Conservation (phyloP, 2,113 vertebrate species). For the Lucifuga dentata region DNA sequence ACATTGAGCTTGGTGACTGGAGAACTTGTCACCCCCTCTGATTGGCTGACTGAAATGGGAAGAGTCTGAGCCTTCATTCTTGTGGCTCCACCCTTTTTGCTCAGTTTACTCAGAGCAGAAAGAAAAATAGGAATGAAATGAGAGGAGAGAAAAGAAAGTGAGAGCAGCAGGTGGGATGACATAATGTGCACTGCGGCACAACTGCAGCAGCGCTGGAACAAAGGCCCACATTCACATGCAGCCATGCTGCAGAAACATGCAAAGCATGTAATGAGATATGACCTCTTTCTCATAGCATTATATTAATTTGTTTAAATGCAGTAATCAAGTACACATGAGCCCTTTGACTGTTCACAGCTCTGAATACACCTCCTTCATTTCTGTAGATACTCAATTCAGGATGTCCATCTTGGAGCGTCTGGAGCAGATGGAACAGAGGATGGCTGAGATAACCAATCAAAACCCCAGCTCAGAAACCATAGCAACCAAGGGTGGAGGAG, state of each 20-base stretch:
- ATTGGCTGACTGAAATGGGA: slow-evolving; percentile 61
- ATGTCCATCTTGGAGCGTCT: slow-evolving; percentile 99
- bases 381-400: slow-evolving; percentile 97
- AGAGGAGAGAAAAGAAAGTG: slow-evolving; percentile 58
- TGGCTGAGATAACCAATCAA: slow-evolving; percentile 97
- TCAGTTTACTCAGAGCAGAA: slow-evolving; percentile 55
- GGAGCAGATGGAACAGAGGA: slow-evolving; percentile 98
- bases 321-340: neutral
- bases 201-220: slow-evolving; percentile 77
- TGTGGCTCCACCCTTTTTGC: slow-evolving; percentile 55
- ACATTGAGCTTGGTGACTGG: slow-evolving; percentile 28
- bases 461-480: slow-evolving; percentile 88
- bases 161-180: slow-evolving; percentile 82
- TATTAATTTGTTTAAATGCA: slow-evolving; percentile 35
- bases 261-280: neutral
- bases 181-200: slow-evolving; percentile 84
- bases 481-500: slow-evolving; percentile 82
- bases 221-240: slow-evolving; percentile 65
- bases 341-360: slow-evolving; percentile 2
- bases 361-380: slow-evolving; percentile 39
- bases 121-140: slow-evolving; percentile 53
- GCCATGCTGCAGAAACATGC: slow-evolving; percentile 19
- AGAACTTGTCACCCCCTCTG: slow-evolving; percentile 17
- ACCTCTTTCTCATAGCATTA: neutral
- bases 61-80: slow-evolving; percentile 52